Base-by-base conservation (phyloP, 2,113 vertebrate species). In the Odobenus rosmarus region DNA sequence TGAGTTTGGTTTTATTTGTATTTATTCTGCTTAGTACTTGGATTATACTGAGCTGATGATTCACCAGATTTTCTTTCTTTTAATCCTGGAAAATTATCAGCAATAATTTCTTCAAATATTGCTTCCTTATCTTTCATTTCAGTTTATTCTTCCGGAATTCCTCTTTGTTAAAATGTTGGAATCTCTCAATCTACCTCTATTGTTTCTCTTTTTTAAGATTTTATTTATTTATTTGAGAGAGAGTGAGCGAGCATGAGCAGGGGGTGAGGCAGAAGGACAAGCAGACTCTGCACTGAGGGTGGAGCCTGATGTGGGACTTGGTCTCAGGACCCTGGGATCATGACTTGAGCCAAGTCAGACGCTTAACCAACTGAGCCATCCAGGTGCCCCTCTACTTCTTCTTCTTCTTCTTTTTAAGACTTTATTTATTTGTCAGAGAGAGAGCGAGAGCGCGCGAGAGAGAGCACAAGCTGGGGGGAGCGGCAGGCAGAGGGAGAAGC, bases 41-140 rank as follows among this genome's bases (percentile, higher is more conserved):
- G 33, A 11, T 71, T 87, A 23, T 77, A 69, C 13, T 55, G 8
- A 61, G 53, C 9, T 46, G n/a, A 61, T 88, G 31, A 61, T 21
- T 77, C n/a, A 62, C 61, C 31, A 69, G 6, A 83, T 67, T 87
- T 86, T 59, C 24, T 62, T 64, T 76, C 24, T 57, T 74, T 96
- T 76, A 77, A 71, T 71, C 83, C 28, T 71, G n/a, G 67, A 87
- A 95, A 55, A 88, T 93, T 31, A 77, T 77, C 53, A 77, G 28
- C 26, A 88, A 79, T 15, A 71, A 49, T 87, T 67, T 85, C 57
- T 86, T 93, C 26, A 81, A 67, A 51, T 90, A 93, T 88, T 93
- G 5, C 24, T 51, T 81, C 7, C 6, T 9, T 64, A 82, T 61
- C 69, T 71, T 83, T 91, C 13, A 74, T 90, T 86, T 83, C 9